phyloP scores from a whole-genome alignment of 1,140 invertebrate species.

The Armadillidium nasatum region DNA sequence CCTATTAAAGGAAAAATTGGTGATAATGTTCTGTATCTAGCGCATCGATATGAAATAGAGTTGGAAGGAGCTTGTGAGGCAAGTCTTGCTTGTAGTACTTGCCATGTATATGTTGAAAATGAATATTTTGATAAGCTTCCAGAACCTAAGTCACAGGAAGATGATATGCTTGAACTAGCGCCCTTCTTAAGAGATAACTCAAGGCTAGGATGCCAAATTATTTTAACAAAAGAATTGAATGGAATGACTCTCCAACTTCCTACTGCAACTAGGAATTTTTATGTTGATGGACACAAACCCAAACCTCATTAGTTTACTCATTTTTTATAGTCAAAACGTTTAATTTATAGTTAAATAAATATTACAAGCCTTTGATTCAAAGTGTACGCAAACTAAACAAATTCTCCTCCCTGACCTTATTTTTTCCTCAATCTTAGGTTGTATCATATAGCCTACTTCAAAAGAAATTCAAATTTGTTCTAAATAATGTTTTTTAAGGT shows the following conservation, averaged over 20 bases:
- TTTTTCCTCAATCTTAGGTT: too few relatives aligned
- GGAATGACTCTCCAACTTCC: conserved; percentile 83
- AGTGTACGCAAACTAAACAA: too few relatives aligned
- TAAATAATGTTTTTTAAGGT: too few relatives aligned
- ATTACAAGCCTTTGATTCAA: too few relatives aligned
- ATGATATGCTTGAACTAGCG: conserved; percentile 95
- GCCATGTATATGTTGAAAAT: conserved; percentile 89
- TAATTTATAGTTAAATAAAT: too few relatives aligned
- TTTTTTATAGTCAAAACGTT: neutral
- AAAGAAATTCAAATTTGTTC: too few relatives aligned
- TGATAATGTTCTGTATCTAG: conserved; percentile 93
- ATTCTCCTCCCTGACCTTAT: too few relatives aligned
- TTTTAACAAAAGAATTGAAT: conserved; percentile 84
- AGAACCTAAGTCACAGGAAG: conserved; percentile 80
- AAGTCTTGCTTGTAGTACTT: conserved; percentile 94
- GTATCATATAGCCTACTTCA: too few relatives aligned
- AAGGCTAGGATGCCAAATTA: conserved; percentile 80
- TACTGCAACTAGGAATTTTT: conserved; percentile 91
- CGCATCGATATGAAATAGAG: conserved; percentile 83
- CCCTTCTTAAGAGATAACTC: conserved; percentile 94
- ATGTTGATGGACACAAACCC: conserved; percentile 95
- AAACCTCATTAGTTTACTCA: conserved; percentile 66
- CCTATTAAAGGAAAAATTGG: conserved; percentile 87
- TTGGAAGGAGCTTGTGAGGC: conserved; percentile 99
- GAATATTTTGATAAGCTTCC: conserved; percentile 72